Base-by-base conservation (phyloP, 2,113 vertebrate species). In the Mobula birostris region DNA sequence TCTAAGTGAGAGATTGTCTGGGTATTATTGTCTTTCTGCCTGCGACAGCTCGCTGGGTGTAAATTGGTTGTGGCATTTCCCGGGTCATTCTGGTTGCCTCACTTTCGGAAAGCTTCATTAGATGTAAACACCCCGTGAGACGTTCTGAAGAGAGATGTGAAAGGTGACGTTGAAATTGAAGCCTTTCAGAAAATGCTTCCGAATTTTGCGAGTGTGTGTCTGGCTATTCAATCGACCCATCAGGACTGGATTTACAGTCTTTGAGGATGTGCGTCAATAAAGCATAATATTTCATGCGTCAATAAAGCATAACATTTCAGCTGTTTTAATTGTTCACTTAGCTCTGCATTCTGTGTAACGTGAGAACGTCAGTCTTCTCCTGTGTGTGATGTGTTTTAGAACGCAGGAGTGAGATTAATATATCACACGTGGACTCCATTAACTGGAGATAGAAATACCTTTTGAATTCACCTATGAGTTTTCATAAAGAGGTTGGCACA, bases 381-480 rank as follows among this genome's bases (percentile, higher is more conserved):
- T 90, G n/a, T n/a, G 15, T 32, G 6, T 32, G 85, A 66, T n/a
- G 85, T 68, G n/a, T 8, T 66, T 66, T 90, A 66, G 66, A 66
- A 90, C 66, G 19, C 63, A 32, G 61, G 27, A n/a, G n/a, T 66
- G 12, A 90, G 85, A 66, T 32, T 88, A n/a, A 58, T 61, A 32
- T 17, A n/a, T 88, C 17, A 90, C 85, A 19, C 29, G n/a, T 66
- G 15, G 7, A 5, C 61, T 90, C 61, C n/a, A 88, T 88, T 88
- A 66, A 15, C 61, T 90, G 85, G 61, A 66, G 66, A 7, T 12
- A 66, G 85, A 66, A 90, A 66, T 90, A 90, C 85, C 29, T 90
- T 90, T 66, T 90, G 85, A 90, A 66, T 90, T 88, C 85, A 90
- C 61, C 61, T 90, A 14, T 88, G 85, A 63, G 61, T 61, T 15